Evolutionary conservation across 2,113 vertebrate species (phyloP).

Genomic region (Oenanthe oenanthe): DNA sequence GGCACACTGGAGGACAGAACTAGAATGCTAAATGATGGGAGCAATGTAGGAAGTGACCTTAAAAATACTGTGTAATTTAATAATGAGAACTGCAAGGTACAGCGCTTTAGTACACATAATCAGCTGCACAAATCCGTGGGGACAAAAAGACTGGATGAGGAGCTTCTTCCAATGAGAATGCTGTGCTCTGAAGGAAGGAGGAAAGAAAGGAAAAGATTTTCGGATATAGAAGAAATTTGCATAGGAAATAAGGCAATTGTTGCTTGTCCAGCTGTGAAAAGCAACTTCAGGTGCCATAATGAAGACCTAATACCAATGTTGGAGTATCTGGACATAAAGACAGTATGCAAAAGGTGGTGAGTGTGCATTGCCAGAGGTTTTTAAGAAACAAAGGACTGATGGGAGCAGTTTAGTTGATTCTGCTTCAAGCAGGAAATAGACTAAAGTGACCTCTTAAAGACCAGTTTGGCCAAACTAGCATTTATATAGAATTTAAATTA

Average conservation of each 20-base stretch:
- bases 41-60: background rate
- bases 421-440: background rate
- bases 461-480: background rate
- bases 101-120: background rate
- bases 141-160: background rate
- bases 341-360: background rate
- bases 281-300: background rate
- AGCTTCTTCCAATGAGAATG: background rate
- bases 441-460: background rate
- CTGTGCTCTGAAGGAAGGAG: background rate
- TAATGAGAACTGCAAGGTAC: background rate
- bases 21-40: background rate
- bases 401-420: background rate
- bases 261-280: background rate
- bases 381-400: background rate
- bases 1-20: background rate
- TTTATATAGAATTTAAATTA: background rate
- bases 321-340: background rate
- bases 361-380: background rate
- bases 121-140: background rate
- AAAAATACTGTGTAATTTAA: background rate
- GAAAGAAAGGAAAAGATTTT: background rate
- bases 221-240: background rate
- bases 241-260: background rate
- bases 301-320: background rate